Evolutionary conservation across 2,797 vertebrate genomes (phyloP).

Genomic region (Oreochromis grahami): DNA sequence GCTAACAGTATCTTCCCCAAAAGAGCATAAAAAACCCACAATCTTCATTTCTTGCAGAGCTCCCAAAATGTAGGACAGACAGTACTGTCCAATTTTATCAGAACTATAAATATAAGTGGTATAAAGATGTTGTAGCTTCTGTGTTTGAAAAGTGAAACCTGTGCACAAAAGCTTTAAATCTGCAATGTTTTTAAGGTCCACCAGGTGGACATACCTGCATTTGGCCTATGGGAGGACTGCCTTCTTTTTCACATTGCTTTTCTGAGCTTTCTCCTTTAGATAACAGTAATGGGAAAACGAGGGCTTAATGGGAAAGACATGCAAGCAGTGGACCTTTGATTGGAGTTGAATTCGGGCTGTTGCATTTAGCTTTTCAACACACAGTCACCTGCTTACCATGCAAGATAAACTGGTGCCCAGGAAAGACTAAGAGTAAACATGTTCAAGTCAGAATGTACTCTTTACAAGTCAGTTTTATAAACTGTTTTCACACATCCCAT

Average conservation of each 20-base stretch:
- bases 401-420: neutral
- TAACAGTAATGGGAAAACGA: neutral
- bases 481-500: neutral
- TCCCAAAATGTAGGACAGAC: neutral
- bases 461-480: neutral
- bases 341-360: accelerated
- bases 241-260: neutral
- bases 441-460: neutral
- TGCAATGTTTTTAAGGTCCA: neutral
- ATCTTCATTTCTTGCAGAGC: neutral
- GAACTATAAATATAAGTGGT: neutral
- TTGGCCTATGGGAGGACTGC: neutral
- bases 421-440: neutral
- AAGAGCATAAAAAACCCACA: neutral
- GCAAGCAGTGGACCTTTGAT: neutral
- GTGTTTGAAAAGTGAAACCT: neutral
- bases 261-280: neutral
- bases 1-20: neutral
- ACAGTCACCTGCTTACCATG: neutral
- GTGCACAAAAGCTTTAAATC: neutral
- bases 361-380: neutral
- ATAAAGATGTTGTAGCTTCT: neutral
- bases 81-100: neutral
- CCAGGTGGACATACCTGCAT: neutral
- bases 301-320: neutral